Conservation (phyloP, 2,888 invertebrate species). For the Antheraea yamamai region DNA sequence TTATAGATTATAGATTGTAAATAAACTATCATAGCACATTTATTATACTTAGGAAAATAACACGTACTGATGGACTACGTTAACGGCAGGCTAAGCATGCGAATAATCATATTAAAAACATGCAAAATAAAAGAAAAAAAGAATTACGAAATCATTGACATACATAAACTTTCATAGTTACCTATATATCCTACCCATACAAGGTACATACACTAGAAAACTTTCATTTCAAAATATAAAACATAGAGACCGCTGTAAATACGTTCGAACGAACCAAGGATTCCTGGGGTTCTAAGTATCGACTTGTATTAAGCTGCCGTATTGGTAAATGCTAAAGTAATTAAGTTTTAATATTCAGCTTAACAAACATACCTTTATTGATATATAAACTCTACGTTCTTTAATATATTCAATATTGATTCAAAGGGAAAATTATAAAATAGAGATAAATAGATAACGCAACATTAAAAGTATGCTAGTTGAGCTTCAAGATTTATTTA, state of each 20-base stretch:
- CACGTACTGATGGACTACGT: background rate
- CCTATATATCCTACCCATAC: background rate
- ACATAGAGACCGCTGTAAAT: constrained; percentile 19
- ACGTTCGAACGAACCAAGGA: constrained; percentile 46
- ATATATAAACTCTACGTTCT: constrained; percentile 33
- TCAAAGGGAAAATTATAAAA: background rate
- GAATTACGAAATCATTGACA: background rate
- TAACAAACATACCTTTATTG: constrained; percentile 68
- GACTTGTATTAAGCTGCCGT: constrained; percentile 72
- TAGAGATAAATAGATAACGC: constrained; percentile 33
- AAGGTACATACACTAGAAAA: background rate
- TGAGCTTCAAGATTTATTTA: constrained; percentile 49
- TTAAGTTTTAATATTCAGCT: constrained; percentile 58
- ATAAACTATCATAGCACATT: background rate
- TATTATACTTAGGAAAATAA: background rate
- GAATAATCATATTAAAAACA: background rate
- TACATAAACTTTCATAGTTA: constrained; percentile 13
- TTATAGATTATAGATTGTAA: background rate
- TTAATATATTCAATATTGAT: background rate
- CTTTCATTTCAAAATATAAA: background rate
- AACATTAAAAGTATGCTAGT: constrained; percentile 71
- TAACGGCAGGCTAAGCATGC: constrained; percentile 1
- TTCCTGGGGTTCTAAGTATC: constrained; percentile 53
- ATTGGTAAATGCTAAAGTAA: constrained; percentile 80
- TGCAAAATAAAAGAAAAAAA: constrained; percentile 1